Percentiles rank a stretch among this genome's conserved stretches.
phyloP scores from a whole-genome alignment of 35 echinoderm and acorn worm genomes.

The Anneissia japonica region DNA sequence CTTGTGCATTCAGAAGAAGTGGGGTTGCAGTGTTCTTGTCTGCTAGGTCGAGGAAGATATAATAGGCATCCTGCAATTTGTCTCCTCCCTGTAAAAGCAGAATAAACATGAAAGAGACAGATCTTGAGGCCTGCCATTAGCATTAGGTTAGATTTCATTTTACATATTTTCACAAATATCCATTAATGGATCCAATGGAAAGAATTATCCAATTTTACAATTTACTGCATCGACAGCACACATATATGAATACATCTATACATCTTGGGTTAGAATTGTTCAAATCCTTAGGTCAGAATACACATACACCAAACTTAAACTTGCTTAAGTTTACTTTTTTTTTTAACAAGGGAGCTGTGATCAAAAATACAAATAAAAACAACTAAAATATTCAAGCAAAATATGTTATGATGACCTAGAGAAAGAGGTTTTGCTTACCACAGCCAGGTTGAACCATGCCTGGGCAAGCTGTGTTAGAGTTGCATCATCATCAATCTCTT shows the following conservation, averaged over 20 bases:
- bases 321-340: too few relatives aligned
- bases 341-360: neutral
- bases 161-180: neutral
- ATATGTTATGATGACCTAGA: too few relatives aligned
- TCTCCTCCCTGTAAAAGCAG: slow-evolving; percentile 67
- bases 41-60: slow-evolving; percentile 93
- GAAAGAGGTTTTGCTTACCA: slow-evolving; percentile 45
- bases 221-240: too few relatives aligned
- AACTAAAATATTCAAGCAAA: neutral
- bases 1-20: slow-evolving; percentile 83
- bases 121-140: neutral
- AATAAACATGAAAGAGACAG: neutral
- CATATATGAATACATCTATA: too few relatives aligned
- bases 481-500: slow-evolving; percentile 95
- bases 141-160: neutral
- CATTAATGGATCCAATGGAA: neutral
- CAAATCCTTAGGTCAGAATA: too few relatives aligned
- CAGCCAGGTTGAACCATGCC: slow-evolving; percentile 93
- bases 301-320: too few relatives aligned
- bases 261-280: too few relatives aligned
- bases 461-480: slow-evolving; percentile 91
- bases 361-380: neutral
- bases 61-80: slow-evolving; percentile 98
- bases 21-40: slow-evolving; percentile 86
- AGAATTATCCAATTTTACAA: too few relatives aligned